Evolutionary conservation across 2,113 vertebrate genomes (phyloP), one percentile per base, ranked within the genome.

Genomic region (Sander vitreus): DNA sequence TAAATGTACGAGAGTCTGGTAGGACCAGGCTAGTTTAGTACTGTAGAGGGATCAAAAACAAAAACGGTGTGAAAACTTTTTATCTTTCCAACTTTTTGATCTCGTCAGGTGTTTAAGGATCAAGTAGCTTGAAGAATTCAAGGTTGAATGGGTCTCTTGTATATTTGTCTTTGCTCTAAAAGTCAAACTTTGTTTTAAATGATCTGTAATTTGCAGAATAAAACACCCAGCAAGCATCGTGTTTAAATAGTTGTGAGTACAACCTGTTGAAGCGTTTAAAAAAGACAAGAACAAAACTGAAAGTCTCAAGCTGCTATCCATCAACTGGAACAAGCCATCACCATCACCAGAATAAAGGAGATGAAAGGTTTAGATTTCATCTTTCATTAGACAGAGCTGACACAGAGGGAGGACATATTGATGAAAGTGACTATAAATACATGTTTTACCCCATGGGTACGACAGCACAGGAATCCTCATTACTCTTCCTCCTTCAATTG

Each of bases 371-470:
- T 8, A 10, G 39, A 39, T 39, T 39, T 39, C 9, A 39, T 39
- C 39, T 39, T 39, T 39, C 39, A 76, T 71, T 45, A 68, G 63
- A 74, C 4, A 0, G 58, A 75, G 77, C 79, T 33, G 70, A 81
- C 84, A 66, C 73, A 1, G 64, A 74, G 62, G 75, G 75, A 39
- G 84, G 50, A 81, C 54, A 18, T 90, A 93, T 90, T 90, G 93
- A 93, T 90, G 84, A 58, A 69, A 79, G 64, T 4, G 59, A 74
- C 86, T 89, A 88, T 81, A 91, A 94, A 93, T 94, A 94, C 89
- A 91, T 48, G 84, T 87, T 90, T 91, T 84, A 83, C 86, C 91
- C 92, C 70, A 19, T 55, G 91, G 93, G 79, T 83, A 84, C 71
- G 45, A 39, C 39, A 89, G 67, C 65, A 36, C 36, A 82, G 81